Conservation (phyloP, 2,888 invertebrate species). For the Tubulanus polymorphus region DNA sequence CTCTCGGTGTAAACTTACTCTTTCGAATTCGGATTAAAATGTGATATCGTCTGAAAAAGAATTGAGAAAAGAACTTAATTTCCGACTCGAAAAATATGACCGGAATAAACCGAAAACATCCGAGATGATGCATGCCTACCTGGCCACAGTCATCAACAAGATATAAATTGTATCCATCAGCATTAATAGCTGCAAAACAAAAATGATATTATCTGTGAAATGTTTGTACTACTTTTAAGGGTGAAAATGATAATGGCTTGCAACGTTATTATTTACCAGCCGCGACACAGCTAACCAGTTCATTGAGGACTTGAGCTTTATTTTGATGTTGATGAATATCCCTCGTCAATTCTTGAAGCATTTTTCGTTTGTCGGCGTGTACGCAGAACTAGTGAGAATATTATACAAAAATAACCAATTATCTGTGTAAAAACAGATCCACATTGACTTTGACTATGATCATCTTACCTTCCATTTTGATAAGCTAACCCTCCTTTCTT, state of each 20-base stretch:
- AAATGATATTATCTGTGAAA: neutral
- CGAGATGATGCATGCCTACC: constrained; percentile 23
- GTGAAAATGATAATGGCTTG: neutral
- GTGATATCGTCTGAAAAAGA: constrained; percentile 20
- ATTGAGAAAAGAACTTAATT: neutral
- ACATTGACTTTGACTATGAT: too few relatives aligned
- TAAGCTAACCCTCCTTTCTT: neutral
- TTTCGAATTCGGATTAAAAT: constrained; percentile 15
- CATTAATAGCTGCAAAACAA: constrained; percentile 60
- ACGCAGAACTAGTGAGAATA: constrained; percentile 29
- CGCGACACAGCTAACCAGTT: constrained; percentile 65
- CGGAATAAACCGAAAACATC: neutral
- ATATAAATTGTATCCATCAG: constrained; percentile 65
- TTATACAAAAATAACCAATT: too few relatives aligned
- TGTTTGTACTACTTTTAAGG: too few relatives aligned
- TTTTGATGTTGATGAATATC: constrained; percentile 61
- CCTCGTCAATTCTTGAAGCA: constrained; percentile 63
- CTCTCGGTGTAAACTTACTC: neutral
- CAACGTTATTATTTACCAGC: constrained; percentile 25
- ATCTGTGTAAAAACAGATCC: too few relatives aligned
- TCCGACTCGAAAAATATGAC: neutral
- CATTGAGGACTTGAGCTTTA: constrained; percentile 65
- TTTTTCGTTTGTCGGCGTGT: constrained; percentile 64
- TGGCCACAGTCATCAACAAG: constrained; percentile 55
- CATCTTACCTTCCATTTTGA: constrained; percentile 1